Evolutionary conservation across 2,113 vertebrate species (phyloP).

Genomic region (Chloebia gouldiae): DNA sequence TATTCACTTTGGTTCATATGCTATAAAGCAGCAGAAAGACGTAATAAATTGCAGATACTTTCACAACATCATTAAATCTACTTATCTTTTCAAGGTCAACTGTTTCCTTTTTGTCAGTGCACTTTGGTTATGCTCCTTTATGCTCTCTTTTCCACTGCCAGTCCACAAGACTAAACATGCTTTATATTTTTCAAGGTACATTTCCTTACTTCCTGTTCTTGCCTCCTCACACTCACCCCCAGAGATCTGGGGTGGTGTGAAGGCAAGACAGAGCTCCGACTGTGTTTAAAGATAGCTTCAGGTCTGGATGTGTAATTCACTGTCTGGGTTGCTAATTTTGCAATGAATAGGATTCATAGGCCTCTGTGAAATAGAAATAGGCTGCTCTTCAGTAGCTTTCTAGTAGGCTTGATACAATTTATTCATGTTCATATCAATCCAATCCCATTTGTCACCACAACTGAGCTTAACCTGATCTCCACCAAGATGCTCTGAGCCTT

Average conservation of each 20-base stretch:
- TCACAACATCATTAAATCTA: not conserved
- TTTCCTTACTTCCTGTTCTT: constrained; percentile 6
- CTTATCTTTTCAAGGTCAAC: not conserved
- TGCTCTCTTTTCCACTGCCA: not conserved
- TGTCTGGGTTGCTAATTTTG: not conserved
- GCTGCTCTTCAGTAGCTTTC: not conserved
- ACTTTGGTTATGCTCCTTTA: not conserved
- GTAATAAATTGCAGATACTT: not conserved
- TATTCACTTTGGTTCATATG: not conserved
- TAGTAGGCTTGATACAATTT: not conserved
- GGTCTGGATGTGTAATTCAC: not conserved
- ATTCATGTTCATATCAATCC: not conserved
- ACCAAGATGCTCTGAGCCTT: not conserved
- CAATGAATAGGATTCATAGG: not conserved
- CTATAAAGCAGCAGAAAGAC: not conserved
- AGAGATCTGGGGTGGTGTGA: not conserved
- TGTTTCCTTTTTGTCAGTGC: not conserved
- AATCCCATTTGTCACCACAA: not conserved
- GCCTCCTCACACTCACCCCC: not conserved
- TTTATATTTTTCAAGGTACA: not conserved
- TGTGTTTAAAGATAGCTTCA: not conserved
- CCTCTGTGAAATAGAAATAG: not conserved
- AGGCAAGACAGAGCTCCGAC: not conserved
- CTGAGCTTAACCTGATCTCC: not conserved
- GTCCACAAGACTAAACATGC: not conserved